These are phyloP conservation scores for Beroe ovata DNA, from an alignment of 37 sponge, comb jelly and placozoan species.

Conservation along the genomic window DNA sequence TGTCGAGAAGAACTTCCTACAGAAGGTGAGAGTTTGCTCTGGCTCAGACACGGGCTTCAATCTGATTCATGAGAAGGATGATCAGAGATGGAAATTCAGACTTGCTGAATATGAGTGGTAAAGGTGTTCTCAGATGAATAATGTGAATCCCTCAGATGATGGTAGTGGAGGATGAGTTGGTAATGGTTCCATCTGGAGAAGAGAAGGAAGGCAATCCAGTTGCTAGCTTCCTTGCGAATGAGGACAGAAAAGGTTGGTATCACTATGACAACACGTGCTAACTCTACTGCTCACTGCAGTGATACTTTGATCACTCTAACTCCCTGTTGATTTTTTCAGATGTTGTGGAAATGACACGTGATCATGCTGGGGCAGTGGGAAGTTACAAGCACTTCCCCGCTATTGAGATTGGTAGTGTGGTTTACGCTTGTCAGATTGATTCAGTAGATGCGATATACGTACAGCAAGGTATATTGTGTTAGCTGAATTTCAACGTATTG, in stretches of 20 bases:
- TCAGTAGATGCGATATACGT: not conserved
- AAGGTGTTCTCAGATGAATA: not conserved
- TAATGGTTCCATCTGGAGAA: not conserved
- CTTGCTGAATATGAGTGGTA: not conserved
- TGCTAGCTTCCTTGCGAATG: not conserved
- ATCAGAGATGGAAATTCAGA: not conserved
- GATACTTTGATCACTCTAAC: no score
- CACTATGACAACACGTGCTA: no score
- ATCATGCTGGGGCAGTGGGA: not conserved
- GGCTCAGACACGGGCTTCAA: no score
- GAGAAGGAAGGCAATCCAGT: not conserved
- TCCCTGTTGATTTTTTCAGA: no score
- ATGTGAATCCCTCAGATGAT: conserved; percentile 9
- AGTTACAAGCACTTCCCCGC: not conserved
- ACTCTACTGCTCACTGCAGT: no score
- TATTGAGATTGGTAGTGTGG: not conserved
- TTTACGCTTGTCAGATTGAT: conserved; percentile 18
- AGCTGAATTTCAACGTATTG: not conserved
- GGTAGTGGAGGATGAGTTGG: not conserved
- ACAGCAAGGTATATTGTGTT: not conserved
- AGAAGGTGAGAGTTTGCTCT: not conserved
- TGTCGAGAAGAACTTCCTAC: conserved; percentile 5
- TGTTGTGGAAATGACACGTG: not conserved
- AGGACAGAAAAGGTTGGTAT: no score
- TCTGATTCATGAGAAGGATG: no score